Base-by-base conservation (phyloP, 2,113 vertebrate species). In the Athene cunicularia region DNA sequence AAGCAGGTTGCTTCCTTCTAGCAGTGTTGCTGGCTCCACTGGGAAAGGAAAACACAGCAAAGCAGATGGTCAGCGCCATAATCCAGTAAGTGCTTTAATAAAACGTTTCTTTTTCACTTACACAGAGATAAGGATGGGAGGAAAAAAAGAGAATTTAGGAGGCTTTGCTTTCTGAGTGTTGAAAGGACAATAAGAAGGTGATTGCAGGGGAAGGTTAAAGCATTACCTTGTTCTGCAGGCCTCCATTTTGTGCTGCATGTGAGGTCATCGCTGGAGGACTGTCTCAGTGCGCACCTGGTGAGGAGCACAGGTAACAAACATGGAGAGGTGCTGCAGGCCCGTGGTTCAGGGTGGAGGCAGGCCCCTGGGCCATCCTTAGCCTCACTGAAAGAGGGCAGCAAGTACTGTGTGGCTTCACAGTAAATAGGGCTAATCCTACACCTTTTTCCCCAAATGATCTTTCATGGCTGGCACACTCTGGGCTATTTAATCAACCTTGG, bases 1-100 rank as follows among this genome's bases (percentile, higher is more conserved):
- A 95, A 98, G 96, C 85, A 96, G 95, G 63, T 95, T 98, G 97
- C 96, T 98, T 96, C 97, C 96, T 90, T 93, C 93, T 66, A 95
- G 95, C 95, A 94, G 67, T 74, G 76, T 93, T 92, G 88, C 94
- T 88, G 90, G 93, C 73, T 95, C 95, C 86, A 87, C 67, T 81
- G 95, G 96, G 79, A 97, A 97, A 94, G 93, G 93, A 91, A 93
- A 95, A 94, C 68, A 88, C 88, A 96, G 79, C 92, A 97, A 97
- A 92, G 88, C 89, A 90, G 96, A 97, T 74, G 86, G 88, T 90
- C 95, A 96, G 56, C 97, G 96, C 83, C 96, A 94, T 84, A 96
- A 90, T 47, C 94, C 96, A 94, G 95, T 97, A 98, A 94, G 97
- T 97, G 66, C 76, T 90, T 71, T 72, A 88, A 89, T 72, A 37